Percentiles rank a stretch among this genome's conserved stretches.
phyloP scores from a whole-genome alignment of 2,888 invertebrate species.

The Diaprepes abbreviatus region DNA sequence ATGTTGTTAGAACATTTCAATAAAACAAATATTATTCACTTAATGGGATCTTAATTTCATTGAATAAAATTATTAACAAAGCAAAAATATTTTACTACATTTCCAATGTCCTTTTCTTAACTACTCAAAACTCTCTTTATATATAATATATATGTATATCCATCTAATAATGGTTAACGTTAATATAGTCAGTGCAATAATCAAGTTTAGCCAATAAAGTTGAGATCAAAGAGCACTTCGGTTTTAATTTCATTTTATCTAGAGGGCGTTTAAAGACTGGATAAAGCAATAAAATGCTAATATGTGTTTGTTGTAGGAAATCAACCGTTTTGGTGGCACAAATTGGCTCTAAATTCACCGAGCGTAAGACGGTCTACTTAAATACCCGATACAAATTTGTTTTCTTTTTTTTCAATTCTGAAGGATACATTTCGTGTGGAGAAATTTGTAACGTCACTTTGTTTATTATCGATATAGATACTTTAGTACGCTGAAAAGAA shows the following conservation, averaged over 20 bases:
- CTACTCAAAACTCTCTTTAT: background rate
- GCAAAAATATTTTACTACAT: too few species aligned
- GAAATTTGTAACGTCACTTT: too few species aligned
- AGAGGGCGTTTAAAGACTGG: slow-evolving; percentile 68
- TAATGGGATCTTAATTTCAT: too few species aligned
- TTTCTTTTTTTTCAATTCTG: slow-evolving; percentile 19
- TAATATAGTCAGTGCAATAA: slow-evolving; percentile 58
- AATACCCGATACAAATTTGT: slow-evolving; percentile 22
- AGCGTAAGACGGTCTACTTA: slow-evolving; percentile 41
- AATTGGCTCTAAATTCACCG: slow-evolving; percentile 50
- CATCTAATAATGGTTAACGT: slow-evolving; percentile 38
- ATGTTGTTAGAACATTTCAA: too few species aligned
- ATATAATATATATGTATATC: slow-evolving; percentile 7
- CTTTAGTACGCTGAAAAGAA: too few species aligned
- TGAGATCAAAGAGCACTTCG: slow-evolving; percentile 71
- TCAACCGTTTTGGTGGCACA: slow-evolving; percentile 68
- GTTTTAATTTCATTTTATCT: slow-evolving; percentile 74
- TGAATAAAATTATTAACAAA: too few species aligned
- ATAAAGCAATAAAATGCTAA: slow-evolving; percentile 79
- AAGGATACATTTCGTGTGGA: background rate
- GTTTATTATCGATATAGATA: too few species aligned
- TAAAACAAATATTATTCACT: too few species aligned
- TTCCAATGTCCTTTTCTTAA: background rate
- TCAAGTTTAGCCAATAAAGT: slow-evolving; percentile 68
- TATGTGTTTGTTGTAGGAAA: slow-evolving; percentile 78